These are phyloP conservation scores for Harpagoxenus sublaevis DNA, from an alignment of 2,888 invertebrate species.

Conservation along the genomic window DNA sequence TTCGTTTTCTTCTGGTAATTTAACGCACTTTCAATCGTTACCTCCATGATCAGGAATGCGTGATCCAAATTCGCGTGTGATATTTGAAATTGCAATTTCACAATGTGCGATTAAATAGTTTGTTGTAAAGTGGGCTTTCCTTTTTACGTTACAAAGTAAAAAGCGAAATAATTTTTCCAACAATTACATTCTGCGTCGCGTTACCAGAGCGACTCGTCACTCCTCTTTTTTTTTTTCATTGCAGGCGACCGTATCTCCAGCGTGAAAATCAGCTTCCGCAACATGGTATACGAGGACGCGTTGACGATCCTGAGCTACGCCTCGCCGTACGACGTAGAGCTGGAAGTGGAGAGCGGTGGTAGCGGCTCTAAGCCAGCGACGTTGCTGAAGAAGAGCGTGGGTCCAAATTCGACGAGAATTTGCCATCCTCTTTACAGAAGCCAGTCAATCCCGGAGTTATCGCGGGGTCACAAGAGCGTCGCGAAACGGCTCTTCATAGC, in stretches of 20 bases:
- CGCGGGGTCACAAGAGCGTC: slow-evolving; percentile 87
- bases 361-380: slow-evolving; percentile 84
- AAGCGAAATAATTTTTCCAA: neutral
- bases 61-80: neutral
- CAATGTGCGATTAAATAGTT: neutral
- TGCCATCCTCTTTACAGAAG: slow-evolving; percentile 93
- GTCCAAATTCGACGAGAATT: slow-evolving; percentile 86
- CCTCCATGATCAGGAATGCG: neutral
- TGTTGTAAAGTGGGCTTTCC: neutral
- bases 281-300: slow-evolving; percentile 96
- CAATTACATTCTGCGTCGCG: neutral
- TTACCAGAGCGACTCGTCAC: neutral
- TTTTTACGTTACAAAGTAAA: neutral
- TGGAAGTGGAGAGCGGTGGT: slow-evolving; percentile 90
- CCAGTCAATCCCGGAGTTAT: slow-evolving; percentile 93
- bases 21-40: neutral
- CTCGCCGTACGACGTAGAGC: slow-evolving; percentile 95
- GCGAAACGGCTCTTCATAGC: slow-evolving; percentile 85
- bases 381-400: slow-evolving; percentile 84
- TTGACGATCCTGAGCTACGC: slow-evolving; percentile 96
- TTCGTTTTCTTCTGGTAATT: slow-evolving; percentile 5
- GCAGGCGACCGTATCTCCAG: slow-evolving; percentile 95
- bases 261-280: slow-evolving; percentile 94
- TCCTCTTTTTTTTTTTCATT: slow-evolving; percentile 61
- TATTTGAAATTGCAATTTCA: neutral